Conservation (phyloP, 2,888 invertebrate genomes). For the Drosophila meridiana region DNA sequence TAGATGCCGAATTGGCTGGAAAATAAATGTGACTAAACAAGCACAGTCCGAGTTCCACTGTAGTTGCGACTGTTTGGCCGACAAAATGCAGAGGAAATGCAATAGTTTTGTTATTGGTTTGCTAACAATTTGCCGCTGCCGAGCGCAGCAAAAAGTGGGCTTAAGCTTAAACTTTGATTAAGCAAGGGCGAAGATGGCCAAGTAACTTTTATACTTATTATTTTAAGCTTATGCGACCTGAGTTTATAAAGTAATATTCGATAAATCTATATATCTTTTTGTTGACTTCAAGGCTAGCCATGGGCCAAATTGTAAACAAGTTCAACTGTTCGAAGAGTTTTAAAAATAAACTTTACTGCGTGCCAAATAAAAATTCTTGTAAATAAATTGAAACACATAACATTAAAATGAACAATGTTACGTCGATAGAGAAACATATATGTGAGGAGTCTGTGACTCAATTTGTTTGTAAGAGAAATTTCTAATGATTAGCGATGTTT, state of each 20-base stretch:
- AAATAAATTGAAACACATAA: background rate
- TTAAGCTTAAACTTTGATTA: constrained; percentile 33
- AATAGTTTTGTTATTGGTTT: constrained; percentile 48
- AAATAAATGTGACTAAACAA: constrained; percentile 35
- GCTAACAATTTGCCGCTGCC: constrained; percentile 49
- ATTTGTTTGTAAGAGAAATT: too few species aligned
- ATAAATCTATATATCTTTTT: background rate
- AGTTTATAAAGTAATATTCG: constrained; percentile 1
- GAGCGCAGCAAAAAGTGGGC: constrained; percentile 40
- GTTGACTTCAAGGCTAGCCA: background rate
- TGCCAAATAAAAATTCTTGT: background rate
- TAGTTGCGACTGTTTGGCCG: constrained; percentile 13
- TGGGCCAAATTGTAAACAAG: background rate
- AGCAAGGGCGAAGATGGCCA: constrained; percentile 1
- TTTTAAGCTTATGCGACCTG: constrained; percentile 2
- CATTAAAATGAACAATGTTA: too few species aligned
- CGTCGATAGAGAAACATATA: too few species aligned
- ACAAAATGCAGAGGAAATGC: constrained; percentile 22
- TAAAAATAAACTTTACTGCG: background rate
- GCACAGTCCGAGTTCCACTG: constrained; percentile 30
- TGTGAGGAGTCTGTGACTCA: too few species aligned
- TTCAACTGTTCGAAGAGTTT: background rate
- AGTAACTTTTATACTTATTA: constrained; percentile 17
- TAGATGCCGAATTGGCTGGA: background rate
- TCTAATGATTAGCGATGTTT: too few species aligned